Conservation (phyloP, 2,113 vertebrate genomes). For the Nicator chloris region DNA sequence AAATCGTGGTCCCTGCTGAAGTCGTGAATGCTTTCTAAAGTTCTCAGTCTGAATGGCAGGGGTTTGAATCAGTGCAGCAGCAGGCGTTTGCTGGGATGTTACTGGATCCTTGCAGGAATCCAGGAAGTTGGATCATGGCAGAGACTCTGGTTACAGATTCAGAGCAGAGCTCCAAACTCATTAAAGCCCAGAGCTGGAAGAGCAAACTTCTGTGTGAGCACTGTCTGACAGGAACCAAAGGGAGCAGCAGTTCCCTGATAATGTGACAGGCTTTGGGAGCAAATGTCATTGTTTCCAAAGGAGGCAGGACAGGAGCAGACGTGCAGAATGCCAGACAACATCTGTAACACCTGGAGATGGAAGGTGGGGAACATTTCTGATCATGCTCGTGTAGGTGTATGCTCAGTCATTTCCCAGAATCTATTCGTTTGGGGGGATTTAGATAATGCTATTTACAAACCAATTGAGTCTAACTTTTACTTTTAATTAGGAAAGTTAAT, state of each 20-base stretch:
- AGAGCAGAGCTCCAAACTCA: background rate
- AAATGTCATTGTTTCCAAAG: background rate
- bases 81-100: background rate
- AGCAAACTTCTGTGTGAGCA: background rate
- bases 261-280: background rate
- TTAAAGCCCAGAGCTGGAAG: background rate
- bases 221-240: background rate
- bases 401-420: background rate
- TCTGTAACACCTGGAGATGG: background rate
- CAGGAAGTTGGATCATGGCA: background rate
- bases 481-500: constrained; percentile 23
- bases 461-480: background rate
- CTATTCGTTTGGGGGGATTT: background rate
- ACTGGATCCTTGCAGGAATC: background rate
- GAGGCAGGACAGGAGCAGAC: background rate
- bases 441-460: background rate
- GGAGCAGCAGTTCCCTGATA: background rate
- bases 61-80: background rate
- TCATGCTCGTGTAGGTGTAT: background rate
- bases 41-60: background rate
- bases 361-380: background rate
- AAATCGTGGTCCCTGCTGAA: background rate
- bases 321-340: background rate
- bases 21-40: background rate
- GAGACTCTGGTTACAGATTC: background rate